Conservation (phyloP, 2,797 vertebrate species). For the Odontamblyopus lacepedii region DNA sequence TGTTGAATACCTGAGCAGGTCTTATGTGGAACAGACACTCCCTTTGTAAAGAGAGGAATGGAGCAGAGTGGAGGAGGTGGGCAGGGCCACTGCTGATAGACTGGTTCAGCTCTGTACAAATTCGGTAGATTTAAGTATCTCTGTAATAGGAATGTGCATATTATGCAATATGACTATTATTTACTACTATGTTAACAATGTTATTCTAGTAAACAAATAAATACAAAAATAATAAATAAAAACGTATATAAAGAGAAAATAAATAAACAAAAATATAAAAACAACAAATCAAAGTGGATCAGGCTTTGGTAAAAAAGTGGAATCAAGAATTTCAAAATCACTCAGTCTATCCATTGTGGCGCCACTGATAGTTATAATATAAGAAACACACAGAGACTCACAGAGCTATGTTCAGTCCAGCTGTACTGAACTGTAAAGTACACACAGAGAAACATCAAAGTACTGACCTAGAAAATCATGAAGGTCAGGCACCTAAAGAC, state of each 20-base stretch:
- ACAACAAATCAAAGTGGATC: not conserved
- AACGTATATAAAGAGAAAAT: not conserved
- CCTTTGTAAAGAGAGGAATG: constrained; percentile 62
- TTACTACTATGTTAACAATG: not conserved
- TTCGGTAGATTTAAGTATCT: not conserved
- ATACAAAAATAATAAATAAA: too few relatives aligned
- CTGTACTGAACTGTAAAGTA: not conserved
- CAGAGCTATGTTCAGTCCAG: not conserved
- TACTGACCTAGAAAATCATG: not conserved
- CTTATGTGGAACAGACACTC: constrained; percentile 62
- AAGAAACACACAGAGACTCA: not conserved
- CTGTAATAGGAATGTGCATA: not conserved
- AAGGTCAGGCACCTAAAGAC: not conserved
- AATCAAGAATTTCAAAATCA: not conserved
- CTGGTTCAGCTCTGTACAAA: constrained; percentile 14
- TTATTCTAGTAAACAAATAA: too few relatives aligned
- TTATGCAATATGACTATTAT: not conserved
- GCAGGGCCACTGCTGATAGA: constrained; percentile 1
- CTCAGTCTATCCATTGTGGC: not conserved
- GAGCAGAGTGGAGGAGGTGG: constrained; percentile 18
- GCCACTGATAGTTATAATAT: not conserved
- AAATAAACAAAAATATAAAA: too few relatives aligned
- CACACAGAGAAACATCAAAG: not conserved
- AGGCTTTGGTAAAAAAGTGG: not conserved
- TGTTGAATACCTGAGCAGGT: constrained; percentile 42